Percentiles rank a stretch among this genome's conserved stretches.
phyloP scores from a whole-genome alignment of 2,113 vertebrate genomes.

The Hydrolagus affinis region DNA sequence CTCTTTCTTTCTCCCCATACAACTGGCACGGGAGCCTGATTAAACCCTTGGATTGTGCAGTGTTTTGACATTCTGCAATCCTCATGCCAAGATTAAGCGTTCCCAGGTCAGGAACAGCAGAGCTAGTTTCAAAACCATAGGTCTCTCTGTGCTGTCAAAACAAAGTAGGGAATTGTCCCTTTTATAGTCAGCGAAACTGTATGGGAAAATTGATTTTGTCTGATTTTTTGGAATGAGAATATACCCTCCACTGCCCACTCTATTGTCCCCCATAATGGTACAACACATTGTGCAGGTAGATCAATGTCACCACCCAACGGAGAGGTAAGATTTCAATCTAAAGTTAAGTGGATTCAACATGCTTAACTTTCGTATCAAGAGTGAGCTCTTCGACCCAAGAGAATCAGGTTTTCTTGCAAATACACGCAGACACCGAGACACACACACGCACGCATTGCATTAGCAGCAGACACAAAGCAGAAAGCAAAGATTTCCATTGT shows the following conservation, averaged over 20 bases:
- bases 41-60: too few relatives aligned
- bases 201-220: neutral
- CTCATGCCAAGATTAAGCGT: too few relatives aligned
- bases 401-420: too few relatives aligned
- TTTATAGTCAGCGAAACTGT: neutral
- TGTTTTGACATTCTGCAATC: too few relatives aligned
- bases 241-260: neutral
- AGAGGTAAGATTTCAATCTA: neutral
- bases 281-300: too few relatives aligned
- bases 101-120: neutral
- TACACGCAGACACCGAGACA: too few relatives aligned
- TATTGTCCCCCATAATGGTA: neutral
- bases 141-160: neutral
- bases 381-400: too few relatives aligned
- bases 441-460: too few relatives aligned
- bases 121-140: neutral
- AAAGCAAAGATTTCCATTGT: neutral
- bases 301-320: neutral
- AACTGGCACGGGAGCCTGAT: too few relatives aligned
- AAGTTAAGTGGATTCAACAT: neutral
- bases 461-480: neutral
- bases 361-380: neutral
- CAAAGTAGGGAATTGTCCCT: neutral
- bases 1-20: too few relatives aligned
- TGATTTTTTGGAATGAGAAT: neutral